phyloP scores from a whole-genome alignment of 2,113 vertebrate species.

The Empidonax traillii region DNA sequence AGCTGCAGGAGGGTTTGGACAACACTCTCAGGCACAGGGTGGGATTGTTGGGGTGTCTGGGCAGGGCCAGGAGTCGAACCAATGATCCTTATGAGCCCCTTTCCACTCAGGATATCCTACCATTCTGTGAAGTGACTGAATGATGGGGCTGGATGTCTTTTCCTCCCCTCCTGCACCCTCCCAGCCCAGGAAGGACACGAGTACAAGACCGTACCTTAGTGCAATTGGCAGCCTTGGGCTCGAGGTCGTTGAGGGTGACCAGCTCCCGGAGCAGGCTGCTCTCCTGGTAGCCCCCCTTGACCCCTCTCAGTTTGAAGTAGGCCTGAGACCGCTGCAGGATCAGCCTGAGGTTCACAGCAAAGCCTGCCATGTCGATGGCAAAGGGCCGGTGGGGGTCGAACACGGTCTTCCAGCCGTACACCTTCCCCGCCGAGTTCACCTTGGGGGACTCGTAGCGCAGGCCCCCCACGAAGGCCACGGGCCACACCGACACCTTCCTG shows the following conservation, averaged over 20 bases:
- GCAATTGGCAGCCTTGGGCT: conserved; percentile 98
- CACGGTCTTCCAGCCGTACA: conserved; percentile 97
- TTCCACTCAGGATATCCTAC: accelerated
- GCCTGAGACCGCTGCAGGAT: conserved; percentile 95
- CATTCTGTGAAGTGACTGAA: accelerated
- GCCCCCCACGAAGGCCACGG: conserved; percentile 94
- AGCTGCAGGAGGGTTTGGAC: not conserved
- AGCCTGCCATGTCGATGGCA: conserved; percentile 98
- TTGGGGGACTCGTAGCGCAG: conserved; percentile 95
- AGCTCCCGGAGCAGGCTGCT: conserved; percentile 96
- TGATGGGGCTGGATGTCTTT: accelerated
- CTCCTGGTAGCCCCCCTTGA: conserved; percentile 98
- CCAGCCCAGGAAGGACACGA: accelerated
- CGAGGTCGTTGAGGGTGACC: conserved; percentile 93
- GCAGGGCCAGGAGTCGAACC: not conserved
- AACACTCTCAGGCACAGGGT: accelerated
- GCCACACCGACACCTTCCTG: conserved; percentile 95
- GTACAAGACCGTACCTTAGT: conserved; percentile 84
- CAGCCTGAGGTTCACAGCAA: conserved; percentile 93
- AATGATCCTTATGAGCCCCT: not conserved
- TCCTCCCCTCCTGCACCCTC: not conserved
- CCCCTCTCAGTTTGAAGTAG: conserved; percentile 96
- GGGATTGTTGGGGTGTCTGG: not conserved
- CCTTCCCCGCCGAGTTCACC: conserved; percentile 94
- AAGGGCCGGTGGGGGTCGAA: conserved; percentile 97